Base-by-base conservation (phyloP, 2,113 vertebrate genomes). In the Sorex fumeus region DNA sequence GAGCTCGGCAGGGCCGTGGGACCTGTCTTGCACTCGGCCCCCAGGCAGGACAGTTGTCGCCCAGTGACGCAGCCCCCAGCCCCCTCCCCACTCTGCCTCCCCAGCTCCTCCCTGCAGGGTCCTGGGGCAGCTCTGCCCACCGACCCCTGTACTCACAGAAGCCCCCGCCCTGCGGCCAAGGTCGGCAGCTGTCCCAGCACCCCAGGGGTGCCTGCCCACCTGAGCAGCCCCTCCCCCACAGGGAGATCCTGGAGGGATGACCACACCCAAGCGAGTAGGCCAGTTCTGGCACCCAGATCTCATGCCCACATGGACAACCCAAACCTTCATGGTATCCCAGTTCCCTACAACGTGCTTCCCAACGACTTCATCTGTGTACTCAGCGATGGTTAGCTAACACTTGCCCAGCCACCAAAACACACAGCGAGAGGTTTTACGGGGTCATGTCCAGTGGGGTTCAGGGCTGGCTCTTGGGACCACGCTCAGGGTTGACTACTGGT, bases 1-100 rank as follows among this genome's bases (percentile, higher is more conserved):
- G 28, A 85, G 76, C 40, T 93, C 87, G 69, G 86, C 34, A 57
- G 87, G 75, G 18, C 40, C n/a, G n/a, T n/a, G n/a, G n/a, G n/a
- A n/a, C 40, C 40, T 40, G 40, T 40, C 7, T 40, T 7, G 3
- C 28, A 47, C 13, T 47, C 70, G 57, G 81, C 32, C 45, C 43
- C 28, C 60, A 57, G 60, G 60, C 86, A 53, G 87, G 57, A 75
- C 32, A 32, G 19, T 57, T 21, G 25, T 15, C 40, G 69, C 28
- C 79, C n/a, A n/a, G 30, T 40, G 34, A 92, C 34, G 32, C 36
- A 79, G 30, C 32, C 34, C 34, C 25, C 74, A 36, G 88, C 7
- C 30, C 9, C 40, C 87, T 34, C 3, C 15, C 40, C 66, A 32
- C 66, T 1, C 13, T 11, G 57, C 28, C 47, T 15, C 83, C 28